Conservation (phyloP, 2,113 vertebrate species). For the Oryzias celebensis region DNA sequence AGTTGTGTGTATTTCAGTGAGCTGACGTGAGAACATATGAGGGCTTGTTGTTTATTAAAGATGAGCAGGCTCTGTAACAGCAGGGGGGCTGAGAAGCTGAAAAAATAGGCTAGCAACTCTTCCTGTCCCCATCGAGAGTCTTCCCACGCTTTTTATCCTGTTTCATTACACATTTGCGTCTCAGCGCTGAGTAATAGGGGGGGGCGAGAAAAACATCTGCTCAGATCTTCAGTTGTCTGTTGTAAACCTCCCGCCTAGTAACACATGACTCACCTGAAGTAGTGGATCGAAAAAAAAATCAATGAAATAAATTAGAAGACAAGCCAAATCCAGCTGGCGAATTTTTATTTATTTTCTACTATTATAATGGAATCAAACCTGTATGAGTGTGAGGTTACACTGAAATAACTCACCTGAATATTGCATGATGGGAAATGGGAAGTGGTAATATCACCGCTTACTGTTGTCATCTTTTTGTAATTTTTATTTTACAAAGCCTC, state of each 20-base stretch:
- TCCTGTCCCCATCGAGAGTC: conserved; percentile 28
- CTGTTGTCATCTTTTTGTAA: neutral
- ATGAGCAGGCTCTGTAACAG: conserved; percentile 19
- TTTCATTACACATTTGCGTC: conserved; percentile 37
- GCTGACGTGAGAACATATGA: neutral
- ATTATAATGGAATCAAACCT: too few species aligned
- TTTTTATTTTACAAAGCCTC: neutral
- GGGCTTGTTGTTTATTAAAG: conserved; percentile 12
- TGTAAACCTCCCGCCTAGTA: conserved; percentile 33
- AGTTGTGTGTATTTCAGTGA: neutral
- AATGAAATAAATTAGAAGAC: too few species aligned
- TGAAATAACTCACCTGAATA: conserved; percentile 48
- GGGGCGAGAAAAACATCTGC: conserved; percentile 37
- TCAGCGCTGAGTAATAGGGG: conserved; percentile 22
- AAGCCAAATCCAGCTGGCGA: too few species aligned
- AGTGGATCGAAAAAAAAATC: too few species aligned
- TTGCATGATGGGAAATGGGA: conserved; percentile 60
- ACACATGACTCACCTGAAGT: conserved; percentile 46
- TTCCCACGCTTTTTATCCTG: conserved; percentile 24
- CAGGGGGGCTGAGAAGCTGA: neutral
- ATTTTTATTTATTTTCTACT: too few species aligned
- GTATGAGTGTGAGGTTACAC: too few species aligned
- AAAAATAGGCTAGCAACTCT: conserved; percentile 28
- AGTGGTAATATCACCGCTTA: conserved; percentile 26
- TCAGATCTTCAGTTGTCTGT: conserved; percentile 36